Percentiles rank a stretch among this genome's conserved stretches.
Conservation (phyloP, 2,797 vertebrate species). For the Pangasius macronema region DNA sequence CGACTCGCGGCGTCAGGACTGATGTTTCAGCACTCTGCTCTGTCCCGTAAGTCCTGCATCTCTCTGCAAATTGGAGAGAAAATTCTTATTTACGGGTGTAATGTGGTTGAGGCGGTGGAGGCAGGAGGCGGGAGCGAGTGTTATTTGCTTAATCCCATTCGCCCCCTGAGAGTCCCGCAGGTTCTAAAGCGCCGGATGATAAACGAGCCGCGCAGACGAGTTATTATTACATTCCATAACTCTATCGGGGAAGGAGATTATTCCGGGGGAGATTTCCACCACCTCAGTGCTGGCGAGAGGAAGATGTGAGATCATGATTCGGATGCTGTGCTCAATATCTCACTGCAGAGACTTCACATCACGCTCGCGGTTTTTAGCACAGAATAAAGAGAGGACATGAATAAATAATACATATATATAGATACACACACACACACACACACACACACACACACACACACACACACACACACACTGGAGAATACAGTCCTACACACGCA, state of each 20-base stretch:
- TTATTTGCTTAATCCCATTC: constrained; percentile 54
- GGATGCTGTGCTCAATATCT: constrained; percentile 61
- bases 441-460: too few species aligned
- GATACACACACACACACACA: too few species aligned
- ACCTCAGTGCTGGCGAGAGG: constrained; percentile 56
- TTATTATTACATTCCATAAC: constrained; percentile 67
- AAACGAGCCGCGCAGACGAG: constrained; percentile 62
- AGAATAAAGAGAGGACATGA: not conserved
- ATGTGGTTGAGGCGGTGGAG: constrained; percentile 44
- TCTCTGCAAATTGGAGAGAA: constrained; percentile 8
- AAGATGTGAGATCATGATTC: constrained; percentile 63
- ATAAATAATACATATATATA: not conserved
- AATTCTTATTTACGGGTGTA: constrained; percentile 49
- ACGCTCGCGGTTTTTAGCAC: not conserved
- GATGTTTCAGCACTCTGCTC: constrained; percentile 32
- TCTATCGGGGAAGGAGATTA: constrained; percentile 60
- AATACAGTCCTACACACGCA: not conserved
- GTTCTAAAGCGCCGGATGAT: constrained; percentile 60
- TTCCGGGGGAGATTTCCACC: constrained; percentile 53
- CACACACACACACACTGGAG: not conserved
- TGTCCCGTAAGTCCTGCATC: constrained; percentile 34
- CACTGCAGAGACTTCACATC: constrained; percentile 22
- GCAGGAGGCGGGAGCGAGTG: constrained; percentile 16
- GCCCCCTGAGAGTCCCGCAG: constrained; percentile 48
- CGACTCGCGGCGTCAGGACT: constrained; percentile 1